Conservation (phyloP, 2,888 invertebrate genomes). For the Omphaloscelis lunosa region DNA sequence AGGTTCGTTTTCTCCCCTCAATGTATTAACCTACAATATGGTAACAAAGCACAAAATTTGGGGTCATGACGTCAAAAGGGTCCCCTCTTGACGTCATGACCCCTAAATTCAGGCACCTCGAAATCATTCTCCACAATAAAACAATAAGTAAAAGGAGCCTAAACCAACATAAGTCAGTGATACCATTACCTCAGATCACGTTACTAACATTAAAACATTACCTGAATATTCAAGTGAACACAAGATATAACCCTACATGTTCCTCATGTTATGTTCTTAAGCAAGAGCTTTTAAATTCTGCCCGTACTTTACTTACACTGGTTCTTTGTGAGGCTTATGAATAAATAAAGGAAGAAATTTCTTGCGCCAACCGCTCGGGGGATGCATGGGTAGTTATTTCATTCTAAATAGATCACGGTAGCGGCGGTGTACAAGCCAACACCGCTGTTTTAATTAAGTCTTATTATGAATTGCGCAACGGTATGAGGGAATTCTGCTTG, state of each 20-base stretch:
- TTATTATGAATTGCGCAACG: conserved; percentile 55
- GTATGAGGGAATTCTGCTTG: conserved; percentile 24
- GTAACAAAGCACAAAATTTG: background rate
- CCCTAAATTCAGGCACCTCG: background rate
- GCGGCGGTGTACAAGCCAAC: conserved; percentile 53
- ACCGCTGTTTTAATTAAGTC: conserved; percentile 65
- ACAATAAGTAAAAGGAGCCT: conserved; percentile 19
- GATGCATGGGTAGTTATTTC: conserved; percentile 62
- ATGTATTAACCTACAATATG: background rate
- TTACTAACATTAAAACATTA: conserved; percentile 34
- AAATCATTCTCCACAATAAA: conserved; percentile 11
- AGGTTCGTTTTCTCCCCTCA: no score
- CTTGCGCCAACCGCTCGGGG: conserved; percentile 53
- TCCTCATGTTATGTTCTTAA: conserved; percentile 27
- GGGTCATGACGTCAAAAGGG: no score
- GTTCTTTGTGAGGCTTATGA: conserved; percentile 64
- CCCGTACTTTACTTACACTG: conserved; percentile 41
- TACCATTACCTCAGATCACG: conserved; percentile 17
- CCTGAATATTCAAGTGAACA: conserved; percentile 35
- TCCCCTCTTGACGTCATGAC: background rate
- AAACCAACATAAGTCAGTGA: conserved; percentile 23
- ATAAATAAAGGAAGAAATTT: conserved; percentile 65
- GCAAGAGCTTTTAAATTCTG: conserved; percentile 50
- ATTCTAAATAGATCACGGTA: conserved; percentile 67
- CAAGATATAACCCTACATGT: conserved; percentile 15